Base-by-base conservation (phyloP, 23 tunicate species). In the Clavelina lepadiformis region DNA sequence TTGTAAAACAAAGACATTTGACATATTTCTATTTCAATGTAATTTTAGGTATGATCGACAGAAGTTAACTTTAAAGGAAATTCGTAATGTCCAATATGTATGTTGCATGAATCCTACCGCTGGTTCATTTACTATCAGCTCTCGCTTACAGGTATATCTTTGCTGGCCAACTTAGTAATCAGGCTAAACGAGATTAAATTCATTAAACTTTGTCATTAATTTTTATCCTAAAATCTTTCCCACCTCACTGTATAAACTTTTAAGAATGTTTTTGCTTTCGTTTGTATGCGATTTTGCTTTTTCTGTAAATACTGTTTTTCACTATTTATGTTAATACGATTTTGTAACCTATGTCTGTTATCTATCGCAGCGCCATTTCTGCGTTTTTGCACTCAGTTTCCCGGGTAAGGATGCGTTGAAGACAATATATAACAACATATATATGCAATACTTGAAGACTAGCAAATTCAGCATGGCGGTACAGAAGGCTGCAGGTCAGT, bases 111-210 rank as follows among this genome's bases (percentile, higher is more conserved):
- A 91, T 56, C 98, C 98, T 32, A 91, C 98, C 15, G 59, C 98
- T 53, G 98, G 98, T 35, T 91, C 98, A 2, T 91, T 91, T 68
- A 91, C 98, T 18, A 91, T 91, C 67, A 91, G 92, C 59, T 83
- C 98, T 5, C 44, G 98, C 44, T 51, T 91, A 41, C 97, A 89
- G 73, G 97, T 89, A 33, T 18, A 4, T 35, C n/a, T n/a, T n/a
- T n/a, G n/a, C n/a, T n/a, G n/a, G n/a, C n/a, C n/a, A n/a, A n/a
- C n/a, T n/a, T n/a, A n/a, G n/a, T n/a, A n/a, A n/a, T n/a, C n/a
- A n/a, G n/a, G n/a, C n/a, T n/a, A n/a, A n/a, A n/a, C n/a, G n/a
- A n/a, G n/a, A n/a, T n/a, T n/a, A n/a, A n/a, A n/a, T n/a, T n/a
- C n/a, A n/a, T n/a, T n/a, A n/a, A n/a, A n/a, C n/a, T n/a, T n/a